Evolutionary conservation across 2,888 invertebrate genomes (phyloP).

Genomic region (Tigriopus californicus): DNA sequence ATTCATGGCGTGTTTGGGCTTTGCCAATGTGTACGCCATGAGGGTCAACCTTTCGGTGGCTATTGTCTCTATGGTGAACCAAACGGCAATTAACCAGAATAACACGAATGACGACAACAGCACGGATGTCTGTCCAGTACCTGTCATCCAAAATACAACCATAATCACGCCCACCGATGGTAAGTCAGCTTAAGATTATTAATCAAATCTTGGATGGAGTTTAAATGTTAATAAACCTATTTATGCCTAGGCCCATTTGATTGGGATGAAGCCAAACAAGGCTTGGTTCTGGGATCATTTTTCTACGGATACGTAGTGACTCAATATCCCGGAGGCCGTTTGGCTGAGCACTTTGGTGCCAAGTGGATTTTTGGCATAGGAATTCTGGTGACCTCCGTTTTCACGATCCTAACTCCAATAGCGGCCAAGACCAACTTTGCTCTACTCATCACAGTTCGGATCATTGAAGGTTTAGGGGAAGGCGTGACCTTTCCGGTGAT

Average conservation of each 20-base stretch:
- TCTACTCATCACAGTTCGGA: slow-evolving; percentile 54
- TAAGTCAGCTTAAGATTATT: too few species aligned
- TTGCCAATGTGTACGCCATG: too few species aligned
- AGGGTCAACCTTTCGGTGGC: too few species aligned
- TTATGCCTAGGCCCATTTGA: slow-evolving; percentile 10
- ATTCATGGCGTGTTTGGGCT: too few species aligned
- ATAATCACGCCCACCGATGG: too few species aligned
- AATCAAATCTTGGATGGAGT: too few species aligned
- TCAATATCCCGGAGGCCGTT: slow-evolving; percentile 64
- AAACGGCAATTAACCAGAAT: too few species aligned
- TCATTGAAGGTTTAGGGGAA: slow-evolving; percentile 49
- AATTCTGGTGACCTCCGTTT: slow-evolving; percentile 31
- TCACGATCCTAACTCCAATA: slow-evolving; percentile 63
- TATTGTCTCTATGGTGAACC: too few species aligned
- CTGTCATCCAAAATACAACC: too few species aligned
- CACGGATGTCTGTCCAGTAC: too few species aligned
- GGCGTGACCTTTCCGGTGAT: slow-evolving; percentile 53
- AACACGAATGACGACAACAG: too few species aligned
- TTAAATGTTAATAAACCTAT: too few species aligned
- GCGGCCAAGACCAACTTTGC: slow-evolving; percentile 52
- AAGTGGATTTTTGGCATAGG: slow-evolving; percentile 60
- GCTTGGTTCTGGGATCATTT: slow-evolving; percentile 70
- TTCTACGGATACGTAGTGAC: slow-evolving; percentile 85
- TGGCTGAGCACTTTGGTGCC: slow-evolving; percentile 73
- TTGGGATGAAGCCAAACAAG: slow-evolving; percentile 20